Percentiles rank a stretch among this genome's conserved stretches.
Evolutionary conservation across 2,797 vertebrate genomes (phyloP).

Genomic region (Atherinosoma microstoma): DNA sequence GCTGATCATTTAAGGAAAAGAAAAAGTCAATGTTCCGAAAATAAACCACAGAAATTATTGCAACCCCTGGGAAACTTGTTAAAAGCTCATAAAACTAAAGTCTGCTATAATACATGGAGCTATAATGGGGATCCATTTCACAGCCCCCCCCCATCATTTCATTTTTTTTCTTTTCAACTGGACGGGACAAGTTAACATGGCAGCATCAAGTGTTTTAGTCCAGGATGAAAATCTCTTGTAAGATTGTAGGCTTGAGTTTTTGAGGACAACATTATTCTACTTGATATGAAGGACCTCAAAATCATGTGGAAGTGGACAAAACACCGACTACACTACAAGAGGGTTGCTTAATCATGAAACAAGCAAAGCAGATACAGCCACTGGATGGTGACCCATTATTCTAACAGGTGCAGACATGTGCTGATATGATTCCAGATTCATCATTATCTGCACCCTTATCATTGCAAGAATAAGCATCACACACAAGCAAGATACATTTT

Average conservation of each 20-base stretch:
- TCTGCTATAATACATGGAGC: constrained; percentile 82
- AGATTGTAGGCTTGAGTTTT: constrained; percentile 27
- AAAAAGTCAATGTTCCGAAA: constrained; percentile 80
- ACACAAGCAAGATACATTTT: too few relatives aligned
- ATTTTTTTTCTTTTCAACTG: constrained; percentile 72
- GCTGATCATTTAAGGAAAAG: constrained; percentile 68
- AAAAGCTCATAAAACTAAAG: constrained; percentile 88
- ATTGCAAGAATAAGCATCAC: too few relatives aligned
- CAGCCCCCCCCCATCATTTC: background rate
- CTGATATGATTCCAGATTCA: background rate
- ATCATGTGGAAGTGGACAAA: background rate
- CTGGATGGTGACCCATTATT: background rate
- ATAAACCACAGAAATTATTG: constrained; percentile 88
- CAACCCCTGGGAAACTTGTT: constrained; percentile 86
- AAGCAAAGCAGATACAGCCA: background rate
- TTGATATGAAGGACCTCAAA: background rate
- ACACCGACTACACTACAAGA: background rate
- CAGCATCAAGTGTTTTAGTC: constrained; percentile 47
- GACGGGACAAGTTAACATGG: constrained; percentile 79
- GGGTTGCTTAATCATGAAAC: background rate
- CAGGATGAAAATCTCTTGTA: constrained; percentile 16
- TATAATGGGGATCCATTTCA: constrained; percentile 83
- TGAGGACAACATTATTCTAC: background rate
- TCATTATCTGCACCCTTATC: too few relatives aligned
- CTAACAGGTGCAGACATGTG: background rate